Base-by-base conservation (phyloP, 2,888 invertebrate genomes). In the Ormyrus labotus region DNA sequence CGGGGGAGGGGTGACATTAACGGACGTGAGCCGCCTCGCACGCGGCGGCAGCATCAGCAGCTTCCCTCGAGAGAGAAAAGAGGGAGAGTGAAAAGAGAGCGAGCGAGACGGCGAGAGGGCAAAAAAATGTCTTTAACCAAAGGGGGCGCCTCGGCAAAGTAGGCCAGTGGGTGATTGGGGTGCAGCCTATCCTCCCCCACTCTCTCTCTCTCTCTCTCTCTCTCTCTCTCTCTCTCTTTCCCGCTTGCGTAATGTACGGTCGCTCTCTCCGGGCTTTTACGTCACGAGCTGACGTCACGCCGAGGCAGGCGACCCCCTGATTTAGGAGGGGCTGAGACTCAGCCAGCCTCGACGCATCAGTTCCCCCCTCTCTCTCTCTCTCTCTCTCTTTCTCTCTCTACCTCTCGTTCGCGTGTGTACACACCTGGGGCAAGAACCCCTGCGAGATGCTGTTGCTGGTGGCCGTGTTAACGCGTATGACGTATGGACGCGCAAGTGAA, bases 151-250 rank as follows among this genome's bases (percentile, higher is more conserved):
- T 78, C 11, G 48, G 81, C 69, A 83, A 85, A 85, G 84, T 89
- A 86, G 89, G 89, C 84, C 89, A 89, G 87, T 88, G 87, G 89
- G 89, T 88, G 88, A 88, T 89, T 87, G 86, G 84, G 87, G 85
- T 87, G 85, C 85, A 85, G 68, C 68, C 85, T 34, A 34, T 34
- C 34, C 34, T 34, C 34, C 4, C 34, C 34, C 34, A 0, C 85
- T 85, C 83, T 82, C 78, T 78, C 82, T 68, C 48, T 19, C 47
- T 34, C n/a, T 9, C 60, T 3, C 71, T 47, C 50, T 67, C 67
- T 19, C 74, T 19, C 19, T 34, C 57, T 55, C 57, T 60, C 53
- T 53, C 61, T 34, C 65, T 53, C 55, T 6, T 19, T 58, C 55
- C 2, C 53, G 55, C 48, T 72, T 72, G 71, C 71, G 71, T 68